Conservation (phyloP, 2,888 invertebrate species). For the Adela reaumurella region DNA sequence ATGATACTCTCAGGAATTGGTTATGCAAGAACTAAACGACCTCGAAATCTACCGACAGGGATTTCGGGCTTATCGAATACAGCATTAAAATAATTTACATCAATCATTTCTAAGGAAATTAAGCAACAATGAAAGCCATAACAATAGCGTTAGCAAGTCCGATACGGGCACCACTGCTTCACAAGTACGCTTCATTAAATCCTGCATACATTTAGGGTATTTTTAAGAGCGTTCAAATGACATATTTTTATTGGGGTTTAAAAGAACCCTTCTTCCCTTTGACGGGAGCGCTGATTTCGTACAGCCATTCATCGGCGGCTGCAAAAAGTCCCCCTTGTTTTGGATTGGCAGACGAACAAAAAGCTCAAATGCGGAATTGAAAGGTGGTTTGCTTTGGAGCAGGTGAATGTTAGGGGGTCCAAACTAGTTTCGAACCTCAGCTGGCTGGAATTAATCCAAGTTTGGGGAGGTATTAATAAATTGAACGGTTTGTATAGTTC, state of each 20-base stretch:
- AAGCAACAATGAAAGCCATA: not conserved
- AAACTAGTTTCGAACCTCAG: not conserved
- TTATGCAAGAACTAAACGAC: too few species aligned
- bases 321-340: not conserved
- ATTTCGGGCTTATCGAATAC: too few species aligned
- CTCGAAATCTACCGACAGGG: too few species aligned
- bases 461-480: too few species aligned
- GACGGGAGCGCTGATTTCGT: not conserved
- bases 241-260: not conserved
- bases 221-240: not conserved
- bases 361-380: not conserved
- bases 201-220: not conserved
- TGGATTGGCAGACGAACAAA: not conserved
- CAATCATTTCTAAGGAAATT: not conserved
- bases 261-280: not conserved
- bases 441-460: too few species aligned
- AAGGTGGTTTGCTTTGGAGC: not conserved
- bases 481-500: too few species aligned
- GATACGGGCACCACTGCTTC: not conserved
- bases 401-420: not conserved
- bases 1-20: too few species aligned
- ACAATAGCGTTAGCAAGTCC: not conserved
- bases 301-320: not conserved
- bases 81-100: not conserved
- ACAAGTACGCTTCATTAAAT: not conserved